Evolutionary conservation across 2,113 vertebrate species (phyloP), one percentile per base, ranked within the genome.

Genomic region (Lophochroa leadbeateri): DNA sequence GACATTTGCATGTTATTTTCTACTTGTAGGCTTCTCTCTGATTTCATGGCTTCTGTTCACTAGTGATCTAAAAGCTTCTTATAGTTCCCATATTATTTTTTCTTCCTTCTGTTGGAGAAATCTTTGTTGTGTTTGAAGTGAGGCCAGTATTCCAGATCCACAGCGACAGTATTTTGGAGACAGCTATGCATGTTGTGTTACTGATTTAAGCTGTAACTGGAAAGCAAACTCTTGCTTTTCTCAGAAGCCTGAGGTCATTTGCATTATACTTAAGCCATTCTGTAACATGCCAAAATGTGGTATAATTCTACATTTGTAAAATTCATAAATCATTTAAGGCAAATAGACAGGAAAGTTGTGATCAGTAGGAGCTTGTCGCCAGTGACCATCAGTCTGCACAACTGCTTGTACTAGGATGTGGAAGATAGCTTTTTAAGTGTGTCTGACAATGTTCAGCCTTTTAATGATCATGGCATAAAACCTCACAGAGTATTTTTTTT

Each of bases 371-470:
- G 47, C 17, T 39, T 82, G 19, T 68, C 1, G 0, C 14, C 28
- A 61, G 23, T 5, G 11, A 57, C 57, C 20, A 33, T 28, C 2
- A 1, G 53, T 75, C 49, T 47, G 49, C 2, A 0, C 8, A 37
- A 29, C 31, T 58, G 37, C 29, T 75, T 80, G 37, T 18, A 35
- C 25, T 44, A 52, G 21, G 3, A 2, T 18, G 23, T 37, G 13
- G 18, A 65, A 65, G 43, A 7, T 23, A 72, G 8, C 35, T 74
- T 46, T 60, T 33, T 50, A 28, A 68, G 21, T 35, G 24, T 23
- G 11, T 49, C 33, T 55, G 33, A 55, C 10, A 47, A 10, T 18
- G 53, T 43, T 25, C 37, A 63, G 19, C 33, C 41, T 64, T 77
- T 89, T 79, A 41, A 52, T 71, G 10, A 31, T 33, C 2, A 1